A percentile compares a stretch with the other conserved stretches of the same genome.
Conservation (phyloP, 1,140 invertebrate genomes). For the Cyclargus thomasi region DNA sequence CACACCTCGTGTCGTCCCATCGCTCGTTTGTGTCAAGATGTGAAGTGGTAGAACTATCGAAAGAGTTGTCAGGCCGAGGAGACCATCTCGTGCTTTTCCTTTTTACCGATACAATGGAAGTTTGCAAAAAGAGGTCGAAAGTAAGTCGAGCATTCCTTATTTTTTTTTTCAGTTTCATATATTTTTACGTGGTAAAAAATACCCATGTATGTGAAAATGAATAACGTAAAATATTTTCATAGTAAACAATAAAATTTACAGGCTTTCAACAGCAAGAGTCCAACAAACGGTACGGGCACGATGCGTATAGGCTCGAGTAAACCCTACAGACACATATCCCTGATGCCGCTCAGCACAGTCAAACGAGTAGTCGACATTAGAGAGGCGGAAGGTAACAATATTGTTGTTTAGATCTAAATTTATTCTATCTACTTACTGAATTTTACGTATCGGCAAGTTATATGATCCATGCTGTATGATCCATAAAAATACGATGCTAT, state of each 20-base stretch:
- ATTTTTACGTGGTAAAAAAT: too few relatives aligned
- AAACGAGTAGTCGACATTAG: conserved; percentile 93
- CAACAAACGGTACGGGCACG: conserved; percentile 78
- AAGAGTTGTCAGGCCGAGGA: conserved; percentile 89
- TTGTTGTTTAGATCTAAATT: too few relatives aligned
- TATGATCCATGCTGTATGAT: too few relatives aligned
- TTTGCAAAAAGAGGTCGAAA: conserved; percentile 91
- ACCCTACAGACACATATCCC: conserved; percentile 92
- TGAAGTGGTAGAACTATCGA: conserved; percentile 92
- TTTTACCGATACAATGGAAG: conserved; percentile 95
- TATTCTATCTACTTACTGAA: too few relatives aligned
- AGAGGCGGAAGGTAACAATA: conserved; percentile 83
- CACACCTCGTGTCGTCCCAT: conserved; percentile 93
- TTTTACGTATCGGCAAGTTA: too few relatives aligned
- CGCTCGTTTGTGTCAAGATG: conserved; percentile 90
- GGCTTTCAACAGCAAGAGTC: conserved; percentile 83
- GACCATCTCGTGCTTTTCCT: conserved; percentile 92
- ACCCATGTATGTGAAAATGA: too few relatives aligned
- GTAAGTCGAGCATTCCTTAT: conserved; percentile 50
- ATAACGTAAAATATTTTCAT: neutral
- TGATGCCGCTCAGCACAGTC: conserved; percentile 90
- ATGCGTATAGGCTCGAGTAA: conserved; percentile 82
- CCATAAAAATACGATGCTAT: too few relatives aligned
- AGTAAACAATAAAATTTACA: conserved; percentile 29
- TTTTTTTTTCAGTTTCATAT: too few relatives aligned